phyloP scores from a whole-genome alignment of 2,888 invertebrate species.

The Ischnus inquisitorius region DNA sequence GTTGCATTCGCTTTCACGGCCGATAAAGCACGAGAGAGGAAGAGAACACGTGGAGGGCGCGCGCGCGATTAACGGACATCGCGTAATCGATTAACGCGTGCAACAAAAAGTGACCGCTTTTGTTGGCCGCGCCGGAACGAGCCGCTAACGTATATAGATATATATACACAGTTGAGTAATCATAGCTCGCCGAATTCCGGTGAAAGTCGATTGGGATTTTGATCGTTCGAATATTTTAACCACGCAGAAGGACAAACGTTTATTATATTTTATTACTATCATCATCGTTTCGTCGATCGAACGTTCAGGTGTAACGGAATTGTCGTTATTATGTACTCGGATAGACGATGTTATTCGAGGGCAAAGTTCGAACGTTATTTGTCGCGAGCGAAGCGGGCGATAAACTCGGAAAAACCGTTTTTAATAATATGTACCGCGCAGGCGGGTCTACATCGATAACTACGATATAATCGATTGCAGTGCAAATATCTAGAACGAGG shows the following conservation, averaged over 20 bases:
- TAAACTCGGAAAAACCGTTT: not conserved
- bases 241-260: slow-evolving; percentile 19
- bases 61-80: slow-evolving; percentile 37
- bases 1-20: slow-evolving; percentile 17
- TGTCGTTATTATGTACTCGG: not conserved
- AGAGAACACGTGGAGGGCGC: slow-evolving; percentile 24
- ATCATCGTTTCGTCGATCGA: not conserved
- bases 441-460: slow-evolving; percentile 9
- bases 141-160: slow-evolving; percentile 1
- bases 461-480: not conserved
- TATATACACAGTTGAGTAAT: slow-evolving; percentile 52
- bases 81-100: slow-evolving; percentile 64
- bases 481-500: not conserved
- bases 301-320: not conserved
- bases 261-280: slow-evolving; percentile 1
- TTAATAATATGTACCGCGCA: not conserved
- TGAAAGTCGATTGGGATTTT: slow-evolving; percentile 53
- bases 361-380: not conserved
- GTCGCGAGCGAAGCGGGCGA: not conserved
- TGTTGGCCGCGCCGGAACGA: not conserved
- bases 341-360: not conserved
- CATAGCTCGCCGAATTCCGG: slow-evolving; percentile 51
- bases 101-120: slow-evolving; percentile 32
- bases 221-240: slow-evolving; percentile 20
- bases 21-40: slow-evolving; percentile 11